Evolutionary conservation across 2,113 vertebrate species (phyloP), one percentile per base, ranked within the genome.

Genomic region (Bubo blakistoni): DNA sequence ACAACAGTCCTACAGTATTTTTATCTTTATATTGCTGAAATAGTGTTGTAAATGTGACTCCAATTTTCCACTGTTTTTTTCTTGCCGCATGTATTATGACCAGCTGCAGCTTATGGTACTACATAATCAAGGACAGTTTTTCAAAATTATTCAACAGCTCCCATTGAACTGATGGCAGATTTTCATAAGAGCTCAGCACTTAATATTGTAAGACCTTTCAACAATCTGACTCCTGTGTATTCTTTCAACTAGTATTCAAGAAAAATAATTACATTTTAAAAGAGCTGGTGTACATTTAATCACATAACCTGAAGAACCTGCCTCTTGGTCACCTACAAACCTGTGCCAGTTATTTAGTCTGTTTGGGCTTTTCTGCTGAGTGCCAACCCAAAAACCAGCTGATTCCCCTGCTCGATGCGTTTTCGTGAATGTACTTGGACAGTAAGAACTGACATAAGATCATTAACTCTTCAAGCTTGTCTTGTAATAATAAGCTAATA

Each of bases 61-160:
- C 46, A 86, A 58, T 71, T 94, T 62, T 65, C 62, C 27, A 24
- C 30, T 65, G 13, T 6, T 44, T 84, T 76, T 80, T 27, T 81
- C 46, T 46, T 81, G 63, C 63, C 5, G 5, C 51, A 6, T 54
- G 16, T 34, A 19, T 74, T 79, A n/a, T 44, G 51, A 70, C 65
- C 89, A 94, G 76, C 94, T 94, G 79, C 85, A 86, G 74, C 58
- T 78, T 69, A 29, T 71, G 52, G 57, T 38, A 27, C 81, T 74
- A 27, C 54, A 76, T 26, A 92, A 87, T 79, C 88, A 88, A 90
- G 72, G 71, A 65, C 14, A 20, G 27, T 49, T 65, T 86, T 67
- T 84, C 83, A 89, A 25, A 66, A 38, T 6, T 6, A 74, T 62
- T 92, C 94, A 78, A 42, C 30, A 71, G 42, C 67, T 94, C 69